Percentiles rank a stretch among this genome's conserved stretches.
Evolutionary conservation across 2,888 invertebrate species (phyloP).

Genomic region (Antheraea yamamai): DNA sequence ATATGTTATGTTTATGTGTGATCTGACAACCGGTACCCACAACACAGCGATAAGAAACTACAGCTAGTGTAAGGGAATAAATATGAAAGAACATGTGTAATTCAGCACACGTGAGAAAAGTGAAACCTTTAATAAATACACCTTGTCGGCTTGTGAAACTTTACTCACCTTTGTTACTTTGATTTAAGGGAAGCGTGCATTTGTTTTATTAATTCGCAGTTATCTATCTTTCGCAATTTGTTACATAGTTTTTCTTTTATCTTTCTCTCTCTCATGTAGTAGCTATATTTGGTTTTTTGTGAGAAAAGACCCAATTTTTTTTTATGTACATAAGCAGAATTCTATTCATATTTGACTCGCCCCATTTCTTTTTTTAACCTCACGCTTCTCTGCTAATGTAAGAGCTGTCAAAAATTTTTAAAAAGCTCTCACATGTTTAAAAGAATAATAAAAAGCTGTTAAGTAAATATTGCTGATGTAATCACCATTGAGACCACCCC

Average conservation of each 20-base stretch:
- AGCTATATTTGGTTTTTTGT: neutral
- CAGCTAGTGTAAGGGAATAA: neutral
- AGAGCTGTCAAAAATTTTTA: too few species aligned
- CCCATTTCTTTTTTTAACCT: too few species aligned
- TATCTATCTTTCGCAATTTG: neutral
- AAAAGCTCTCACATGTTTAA: too few species aligned
- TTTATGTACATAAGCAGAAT: too few species aligned
- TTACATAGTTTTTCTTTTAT: neutral
- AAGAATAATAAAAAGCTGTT: too few species aligned
- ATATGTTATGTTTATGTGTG: too few species aligned
- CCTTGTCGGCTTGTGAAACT: neutral
- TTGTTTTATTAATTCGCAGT: neutral
- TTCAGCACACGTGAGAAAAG: neutral
- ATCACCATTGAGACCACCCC: too few species aligned
- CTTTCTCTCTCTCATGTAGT: neutral
- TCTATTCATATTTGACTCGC: too few species aligned
- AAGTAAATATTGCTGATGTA: too few species aligned
- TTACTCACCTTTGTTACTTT: neutral
- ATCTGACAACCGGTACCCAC: neutral
- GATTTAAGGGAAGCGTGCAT: neutral
- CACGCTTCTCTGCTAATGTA: too few species aligned
- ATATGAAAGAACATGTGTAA: neutral
- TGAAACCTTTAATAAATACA: neutral
- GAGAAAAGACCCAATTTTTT: too few species aligned
- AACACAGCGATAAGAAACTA: neutral